These are phyloP conservation scores for Drosophila hamatofila DNA, from an alignment of 2,888 invertebrate species.

Conservation along the genomic window DNA sequence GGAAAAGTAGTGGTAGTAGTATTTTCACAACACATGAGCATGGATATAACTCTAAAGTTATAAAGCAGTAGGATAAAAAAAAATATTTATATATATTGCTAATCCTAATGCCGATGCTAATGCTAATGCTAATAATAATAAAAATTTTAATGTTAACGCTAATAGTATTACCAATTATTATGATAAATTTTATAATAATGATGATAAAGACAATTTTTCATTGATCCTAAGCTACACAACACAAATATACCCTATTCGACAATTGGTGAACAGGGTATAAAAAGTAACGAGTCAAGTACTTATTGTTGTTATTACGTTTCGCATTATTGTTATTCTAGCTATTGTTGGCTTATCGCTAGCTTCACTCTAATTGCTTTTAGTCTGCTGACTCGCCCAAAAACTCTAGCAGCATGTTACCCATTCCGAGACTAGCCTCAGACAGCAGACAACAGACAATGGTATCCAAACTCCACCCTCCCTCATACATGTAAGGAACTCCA, in stretches of 20 bases:
- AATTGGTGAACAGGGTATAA: not conserved
- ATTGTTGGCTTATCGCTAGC: slow-evolving; percentile 48
- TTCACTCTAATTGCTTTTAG: slow-evolving; percentile 57
- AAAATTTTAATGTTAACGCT: not conserved
- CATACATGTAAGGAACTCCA: slow-evolving; percentile 20
- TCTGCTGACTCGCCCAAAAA: slow-evolving; percentile 32
- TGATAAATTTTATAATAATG: not conserved
- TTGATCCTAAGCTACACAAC: not conserved
- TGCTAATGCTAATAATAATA: not conserved
- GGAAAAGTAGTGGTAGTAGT: too few relatives aligned
- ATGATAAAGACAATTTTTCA: not conserved
- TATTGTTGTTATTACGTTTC: slow-evolving; percentile 17
- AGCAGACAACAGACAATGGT: slow-evolving; percentile 10
- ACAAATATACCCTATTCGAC: not conserved
- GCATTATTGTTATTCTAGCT: slow-evolving; percentile 17
- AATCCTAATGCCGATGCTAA: not conserved
- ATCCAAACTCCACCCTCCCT: slow-evolving; percentile 5
- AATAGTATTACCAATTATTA: not conserved
- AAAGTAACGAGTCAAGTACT: slow-evolving; percentile 20
- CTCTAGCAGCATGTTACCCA: slow-evolving; percentile 27
- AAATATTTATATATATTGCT: too few relatives aligned
- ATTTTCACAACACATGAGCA: too few relatives aligned
- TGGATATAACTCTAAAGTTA: too few relatives aligned
- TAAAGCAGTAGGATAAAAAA: too few relatives aligned
- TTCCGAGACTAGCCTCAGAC: slow-evolving; percentile 35